Base-by-base conservation (phyloP, 64 coral and sea anemone genomes). In the Acropora tenuis region DNA sequence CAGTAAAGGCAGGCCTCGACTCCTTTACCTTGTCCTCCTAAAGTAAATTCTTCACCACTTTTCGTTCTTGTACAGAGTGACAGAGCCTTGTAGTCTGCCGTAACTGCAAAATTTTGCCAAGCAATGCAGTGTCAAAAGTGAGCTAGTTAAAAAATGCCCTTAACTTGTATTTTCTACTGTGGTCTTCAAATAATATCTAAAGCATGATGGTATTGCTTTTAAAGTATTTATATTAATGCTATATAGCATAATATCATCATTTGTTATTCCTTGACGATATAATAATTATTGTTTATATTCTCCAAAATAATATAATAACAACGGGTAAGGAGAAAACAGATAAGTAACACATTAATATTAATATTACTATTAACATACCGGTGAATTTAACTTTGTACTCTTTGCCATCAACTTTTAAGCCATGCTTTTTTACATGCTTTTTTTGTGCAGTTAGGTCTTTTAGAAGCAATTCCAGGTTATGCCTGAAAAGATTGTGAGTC, bases 1-100 rank as follows among this genome's bases (percentile, higher is more conserved):
- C 88, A 90, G n/a, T 80, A 90, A 76, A 80, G 77, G 48, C 88
- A 90, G 50, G 78, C 77, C 57, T 90, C 88, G 4, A 90, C 88
- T 46, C 78, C 76, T 50, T 79, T 61, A 15, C 88, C 88, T 80
- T 52, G 77, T 5, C 88, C 88, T 19, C 88, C 88, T 68, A 90
- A 78, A 18, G 67, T 59, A 12, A 80, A 59, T 8, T 68, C 76
- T 43, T 67, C 76, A 72, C 78, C 67, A 90, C 46, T 46, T 52
- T 67, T 74, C 43, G 48, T 90, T 69, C 41, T 9, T 67, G 78
- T 43, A 10, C 77, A 68, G 1, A 90, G 77, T 41, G 16, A 80
- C 12, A 90, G 69, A 18, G 55, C 88, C 42, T 90, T 90, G 67
- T 79, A 80, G 69, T 90, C 88, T 68, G 78, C 55, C 8, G 69